These are phyloP conservation scores for Zophobas atratus DNA, from an alignment of 1,140 invertebrate species.

Conservation along the genomic window DNA sequence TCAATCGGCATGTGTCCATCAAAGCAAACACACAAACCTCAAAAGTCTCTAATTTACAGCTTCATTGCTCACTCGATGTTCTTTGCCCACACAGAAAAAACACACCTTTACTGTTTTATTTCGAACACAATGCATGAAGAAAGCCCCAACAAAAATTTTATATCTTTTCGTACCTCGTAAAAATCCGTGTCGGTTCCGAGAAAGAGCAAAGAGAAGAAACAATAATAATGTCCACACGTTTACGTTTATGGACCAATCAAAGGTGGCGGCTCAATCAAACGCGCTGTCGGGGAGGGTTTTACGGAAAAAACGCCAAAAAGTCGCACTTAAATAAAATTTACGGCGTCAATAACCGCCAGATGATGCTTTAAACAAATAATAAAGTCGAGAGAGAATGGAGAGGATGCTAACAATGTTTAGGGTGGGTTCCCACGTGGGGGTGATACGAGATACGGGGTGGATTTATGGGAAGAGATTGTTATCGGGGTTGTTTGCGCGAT, in stretches of 20 bases:
- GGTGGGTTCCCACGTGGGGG: slow-evolving; percentile 26
- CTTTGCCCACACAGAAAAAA: not conserved
- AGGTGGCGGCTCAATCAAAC: slow-evolving; percentile 26
- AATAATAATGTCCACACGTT: slow-evolving; percentile 42
- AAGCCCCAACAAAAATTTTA: slow-evolving; percentile 7
- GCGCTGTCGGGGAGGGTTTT: slow-evolving; percentile 1
- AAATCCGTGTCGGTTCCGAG: slow-evolving; percentile 28
- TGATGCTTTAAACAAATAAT: slow-evolving; percentile 43
- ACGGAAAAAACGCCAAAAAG: slow-evolving; percentile 24
- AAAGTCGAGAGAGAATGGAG: slow-evolving; percentile 21
- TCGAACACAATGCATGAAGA: not conserved
- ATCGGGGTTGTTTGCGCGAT: no score
- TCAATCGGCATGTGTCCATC: no score
- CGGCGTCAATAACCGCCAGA: slow-evolving; percentile 19
- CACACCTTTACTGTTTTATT: slow-evolving; percentile 25
- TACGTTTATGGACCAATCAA: slow-evolving; percentile 38
- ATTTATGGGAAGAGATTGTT: no score
- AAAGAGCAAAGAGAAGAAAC: not conserved
- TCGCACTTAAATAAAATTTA: slow-evolving; percentile 45
- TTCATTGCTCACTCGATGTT: no score
- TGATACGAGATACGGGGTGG: no score
- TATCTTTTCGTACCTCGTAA: slow-evolving; percentile 29
- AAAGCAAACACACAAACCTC: no score
- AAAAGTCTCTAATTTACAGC: no score
- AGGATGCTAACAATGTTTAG: slow-evolving; percentile 21